These are phyloP conservation scores for Oreohelix idahoensis DNA, from an alignment of 1,140 invertebrate species.

Conservation along the genomic window DNA sequence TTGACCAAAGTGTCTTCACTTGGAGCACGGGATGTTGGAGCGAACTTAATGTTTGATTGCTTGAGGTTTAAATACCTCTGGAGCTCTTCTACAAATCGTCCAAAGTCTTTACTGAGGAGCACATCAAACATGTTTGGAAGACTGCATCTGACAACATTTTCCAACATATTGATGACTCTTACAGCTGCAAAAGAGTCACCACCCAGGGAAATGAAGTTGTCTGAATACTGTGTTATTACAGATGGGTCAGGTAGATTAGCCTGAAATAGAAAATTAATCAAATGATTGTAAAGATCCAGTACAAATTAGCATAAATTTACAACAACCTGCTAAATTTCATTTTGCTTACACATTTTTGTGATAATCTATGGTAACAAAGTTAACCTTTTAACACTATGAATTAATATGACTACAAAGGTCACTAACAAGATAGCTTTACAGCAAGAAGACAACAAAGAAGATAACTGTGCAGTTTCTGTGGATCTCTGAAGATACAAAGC, in stretches of 20 bases:
- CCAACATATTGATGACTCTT: slow-evolving; percentile 63
- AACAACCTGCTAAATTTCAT: too few species aligned
- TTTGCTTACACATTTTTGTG: too few species aligned
- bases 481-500: too few species aligned
- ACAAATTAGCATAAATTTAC: too few species aligned
- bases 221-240: slow-evolving; percentile 2
- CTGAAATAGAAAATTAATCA: slow-evolving; percentile 14
- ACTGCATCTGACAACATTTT: slow-evolving; percentile 48
- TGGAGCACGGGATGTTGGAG: too few species aligned
- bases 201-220: slow-evolving; percentile 70
- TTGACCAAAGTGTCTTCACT: neutral
- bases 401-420: too few species aligned
- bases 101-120: slow-evolving; percentile 63
- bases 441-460: too few species aligned
- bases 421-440: too few species aligned
- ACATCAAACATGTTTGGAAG: slow-evolving; percentile 62
- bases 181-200: slow-evolving; percentile 74
- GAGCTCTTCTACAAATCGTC: slow-evolving; percentile 19
- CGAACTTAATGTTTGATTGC: neutral
- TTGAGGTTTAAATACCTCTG: neutral
- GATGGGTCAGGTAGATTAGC: neutral
- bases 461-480: too few species aligned
- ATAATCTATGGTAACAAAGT: too few species aligned
- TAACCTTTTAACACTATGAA: too few species aligned
- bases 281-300: neutral